Evolutionary conservation across 2,888 invertebrate species (phyloP), one percentile per base, ranked within the genome.

Genomic region (Eledone cirrhosa): DNA sequence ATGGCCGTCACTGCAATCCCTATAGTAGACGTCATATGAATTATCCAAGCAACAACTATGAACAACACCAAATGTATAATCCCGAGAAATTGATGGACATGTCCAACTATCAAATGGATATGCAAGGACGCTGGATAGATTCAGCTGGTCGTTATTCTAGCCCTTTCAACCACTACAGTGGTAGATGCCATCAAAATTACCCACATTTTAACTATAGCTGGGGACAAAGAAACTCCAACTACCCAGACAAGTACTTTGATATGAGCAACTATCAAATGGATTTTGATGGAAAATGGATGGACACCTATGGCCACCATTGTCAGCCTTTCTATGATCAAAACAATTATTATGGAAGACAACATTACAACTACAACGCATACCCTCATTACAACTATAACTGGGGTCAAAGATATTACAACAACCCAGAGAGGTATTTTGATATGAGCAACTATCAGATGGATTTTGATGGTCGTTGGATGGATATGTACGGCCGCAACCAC

Each of bases 381-480:
- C 72, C 72, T 41, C n/a, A 41, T 16, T 72, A 72, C 41, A 72
- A 72, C 72, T 72, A 72, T 31, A 14, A 72, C 31, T 41, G 41
- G 41, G 41, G 41, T 41, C 41, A 41, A 41, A 41, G 11, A 41
- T 41, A 72, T n/a, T 41, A 41, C 33, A n/a, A 72, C 41, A 31
- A 72, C n/a, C 72, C 72, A n/a, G 72, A 72, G 19, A 72, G 72
- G 31, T 72, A 72, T 22, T 72, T 27, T 11, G 72, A 72, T n/a
- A 72, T 72, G 72, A 41, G 31, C n/a, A 72, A 72, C 41, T 72
- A 41, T n/a, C 72, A 72, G 72, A 72, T 72, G 72, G 72, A 72
- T 22, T 41, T 72, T 31, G 33, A 72, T 11, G 72, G 72, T n/a
- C 72, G 72, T 22, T 72, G 72, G 72, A 72, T 72, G 72, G 72